A percentile compares a stretch with the other conserved stretches of the same genome.
phyloP scores from a whole-genome alignment of 2,888 invertebrate genomes.

The Liopterus haemorrhoidalis region DNA sequence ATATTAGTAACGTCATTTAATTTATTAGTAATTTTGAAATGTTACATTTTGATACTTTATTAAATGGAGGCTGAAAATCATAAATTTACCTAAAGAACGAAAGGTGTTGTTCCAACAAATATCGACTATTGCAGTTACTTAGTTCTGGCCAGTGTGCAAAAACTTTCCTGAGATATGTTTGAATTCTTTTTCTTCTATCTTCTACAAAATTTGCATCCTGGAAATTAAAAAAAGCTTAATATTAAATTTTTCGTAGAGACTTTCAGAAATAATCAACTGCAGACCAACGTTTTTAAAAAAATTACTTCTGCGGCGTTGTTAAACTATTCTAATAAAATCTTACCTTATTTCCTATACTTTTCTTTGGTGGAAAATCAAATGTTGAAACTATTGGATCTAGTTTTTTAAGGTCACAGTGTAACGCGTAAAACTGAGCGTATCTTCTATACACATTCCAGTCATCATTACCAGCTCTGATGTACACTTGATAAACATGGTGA shows the following conservation, averaged over 20 bases:
- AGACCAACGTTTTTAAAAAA: background rate
- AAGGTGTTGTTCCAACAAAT: constrained; percentile 70
- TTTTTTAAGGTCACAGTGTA: constrained; percentile 79
- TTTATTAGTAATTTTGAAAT: too few relatives aligned
- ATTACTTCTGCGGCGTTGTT: background rate
- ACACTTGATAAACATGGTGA: constrained; percentile 86
- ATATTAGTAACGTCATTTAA: too few relatives aligned
- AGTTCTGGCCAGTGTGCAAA: constrained; percentile 76
- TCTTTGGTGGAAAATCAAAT: constrained; percentile 93
- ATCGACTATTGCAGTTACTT: constrained; percentile 67
- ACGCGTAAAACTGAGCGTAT: constrained; percentile 85
- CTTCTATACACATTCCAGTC: constrained; percentile 96
- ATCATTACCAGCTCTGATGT: constrained; percentile 70
- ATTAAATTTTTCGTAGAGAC: background rate
- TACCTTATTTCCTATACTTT: constrained; percentile 87
- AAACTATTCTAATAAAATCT: constrained; percentile 17
- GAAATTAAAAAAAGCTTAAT: constrained; percentile 26
- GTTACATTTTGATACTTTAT: constrained; percentile 8
- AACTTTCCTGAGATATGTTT: constrained; percentile 80
- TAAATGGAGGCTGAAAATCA: constrained; percentile 8
- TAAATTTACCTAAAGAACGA: constrained; percentile 77
- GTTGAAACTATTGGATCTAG: constrained; percentile 70
- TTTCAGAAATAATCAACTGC: background rate
- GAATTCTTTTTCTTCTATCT: constrained; percentile 74
- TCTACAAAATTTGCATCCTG: constrained; percentile 82